Conservation (phyloP, 2,113 vertebrate genomes). For the Crotalus helleri region DNA sequence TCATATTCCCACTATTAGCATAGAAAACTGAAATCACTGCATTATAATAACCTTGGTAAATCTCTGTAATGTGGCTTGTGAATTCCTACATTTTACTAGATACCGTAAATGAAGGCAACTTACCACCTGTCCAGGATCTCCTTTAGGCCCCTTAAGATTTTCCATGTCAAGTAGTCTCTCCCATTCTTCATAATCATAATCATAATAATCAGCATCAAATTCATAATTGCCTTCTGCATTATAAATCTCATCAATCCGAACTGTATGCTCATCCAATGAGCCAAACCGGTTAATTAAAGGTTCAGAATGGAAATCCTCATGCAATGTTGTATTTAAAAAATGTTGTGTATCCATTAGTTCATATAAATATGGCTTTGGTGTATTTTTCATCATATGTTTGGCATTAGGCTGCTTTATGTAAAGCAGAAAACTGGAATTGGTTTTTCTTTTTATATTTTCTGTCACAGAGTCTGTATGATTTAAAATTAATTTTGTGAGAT, state of each 20-base stretch:
- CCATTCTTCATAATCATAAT: constrained; percentile 84
- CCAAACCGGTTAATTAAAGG: constrained; percentile 66
- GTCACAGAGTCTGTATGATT: constrained; percentile 59
- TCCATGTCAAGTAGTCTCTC: constrained; percentile 82
- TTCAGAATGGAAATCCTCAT: constrained; percentile 59
- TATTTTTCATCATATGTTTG: constrained; percentile 64
- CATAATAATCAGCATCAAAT: constrained; percentile 74
- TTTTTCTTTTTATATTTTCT: constrained; percentile 54
- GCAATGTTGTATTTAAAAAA: constrained; percentile 74
- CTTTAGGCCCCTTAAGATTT: constrained; percentile 84
- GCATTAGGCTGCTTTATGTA: constrained; percentile 55
- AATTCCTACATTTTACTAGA: constrained; percentile 38
- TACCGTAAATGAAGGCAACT: constrained; percentile 68
- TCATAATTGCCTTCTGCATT: constrained; percentile 71
- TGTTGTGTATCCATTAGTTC: constrained; percentile 62
- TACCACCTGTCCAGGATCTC: constrained; percentile 88
- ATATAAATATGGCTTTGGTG: constrained; percentile 51
- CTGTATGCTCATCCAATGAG: constrained; percentile 65
- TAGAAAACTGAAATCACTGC: not conserved
- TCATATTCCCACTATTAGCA: not conserved
- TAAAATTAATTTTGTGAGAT: constrained; percentile 7
- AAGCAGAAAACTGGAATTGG: constrained; percentile 48
- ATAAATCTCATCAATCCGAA: constrained; percentile 53
- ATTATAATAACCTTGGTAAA: not conserved
- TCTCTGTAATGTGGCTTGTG: not conserved